phyloP scores from a whole-genome alignment of 2,888 invertebrate genomes.

The Dione juno region DNA sequence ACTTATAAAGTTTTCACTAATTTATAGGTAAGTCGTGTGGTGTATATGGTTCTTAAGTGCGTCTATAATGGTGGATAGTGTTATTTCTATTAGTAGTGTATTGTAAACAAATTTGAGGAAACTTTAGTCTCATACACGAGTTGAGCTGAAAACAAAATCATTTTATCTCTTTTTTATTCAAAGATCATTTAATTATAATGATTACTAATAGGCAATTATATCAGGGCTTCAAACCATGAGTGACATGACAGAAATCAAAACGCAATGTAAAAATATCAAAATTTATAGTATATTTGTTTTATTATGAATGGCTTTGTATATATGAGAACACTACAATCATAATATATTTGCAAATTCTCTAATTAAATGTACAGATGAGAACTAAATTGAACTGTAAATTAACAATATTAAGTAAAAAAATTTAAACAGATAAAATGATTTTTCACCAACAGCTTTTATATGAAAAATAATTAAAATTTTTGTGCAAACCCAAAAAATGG shows the following conservation, averaged over 20 bases:
- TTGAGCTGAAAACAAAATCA: neutral
- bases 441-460: neutral
- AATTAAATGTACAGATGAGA: too few species aligned
- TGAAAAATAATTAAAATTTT: neutral
- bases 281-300: neutral
- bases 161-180: slow-evolving; percentile 4
- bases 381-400: neutral
- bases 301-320: neutral
- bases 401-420: neutral
- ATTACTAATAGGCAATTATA: neutral
- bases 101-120: neutral
- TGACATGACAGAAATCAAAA: neutral
- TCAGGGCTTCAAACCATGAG: neutral
- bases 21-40: slow-evolving; percentile 45
- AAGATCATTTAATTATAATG: neutral
- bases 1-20: slow-evolving; percentile 36
- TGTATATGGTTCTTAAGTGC: slow-evolving; percentile 13
- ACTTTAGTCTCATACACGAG: neutral
- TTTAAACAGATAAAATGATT: slow-evolving; percentile 4
- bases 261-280: neutral
- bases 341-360: neutral
- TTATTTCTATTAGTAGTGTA: neutral
- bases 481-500: slow-evolving; percentile 34
- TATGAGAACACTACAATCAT: neutral
- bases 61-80: slow-evolving; percentile 7